Base-by-base conservation (phyloP, 1,140 invertebrate species). In the Drosophila oshimai region DNA sequence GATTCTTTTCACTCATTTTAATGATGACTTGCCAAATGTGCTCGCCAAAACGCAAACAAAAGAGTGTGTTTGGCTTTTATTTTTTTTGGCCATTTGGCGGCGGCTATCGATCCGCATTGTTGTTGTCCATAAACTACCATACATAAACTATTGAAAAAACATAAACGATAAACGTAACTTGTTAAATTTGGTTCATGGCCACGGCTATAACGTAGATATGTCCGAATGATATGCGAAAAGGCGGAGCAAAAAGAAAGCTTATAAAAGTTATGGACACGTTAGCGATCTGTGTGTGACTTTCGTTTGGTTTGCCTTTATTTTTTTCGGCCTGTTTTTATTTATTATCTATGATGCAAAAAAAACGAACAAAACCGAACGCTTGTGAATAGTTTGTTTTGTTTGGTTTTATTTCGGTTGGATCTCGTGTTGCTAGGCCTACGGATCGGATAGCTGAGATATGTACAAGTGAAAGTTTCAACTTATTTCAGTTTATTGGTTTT, bases 141-240 rank as follows among this genome's bases (percentile, higher is more conserved):
- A n/a, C 6, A 54, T 46, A 46, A 64, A 42, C 18, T 64, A 28
- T 42, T 42, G 34, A 28, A 44, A 58, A 42, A 6, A n/a, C 10
- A 46, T 46, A 58, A 50, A 53, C 15, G 53, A 28, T 18, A 44
- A 73, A 51, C 74, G 67, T 65, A 76, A 76, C 74, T 73, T 74
- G 77, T 55, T 46, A 72, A 76, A 81, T 68, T 83, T 81, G 65
- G 65, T 69, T 69, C 65, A 69, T 69, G 65, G 65, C 64, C 65
- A 69, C 13, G 60, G 36, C 45, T 49, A 28, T 18, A 20, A 3
- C 28, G 17, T 20, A 28, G 15, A 42, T 29, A 31, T 18, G 31
- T 36, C 26, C 36, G 28, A 50, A 15, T 17, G 33, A 62, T 65
- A 31, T 58, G 46, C n/a, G 37, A 37, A 62, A 62, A 62, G 58